Percentiles rank a stretch among this genome's conserved stretches.
Conservation (phyloP, 2,888 invertebrate species). For the Adelphocoris suturalis region DNA sequence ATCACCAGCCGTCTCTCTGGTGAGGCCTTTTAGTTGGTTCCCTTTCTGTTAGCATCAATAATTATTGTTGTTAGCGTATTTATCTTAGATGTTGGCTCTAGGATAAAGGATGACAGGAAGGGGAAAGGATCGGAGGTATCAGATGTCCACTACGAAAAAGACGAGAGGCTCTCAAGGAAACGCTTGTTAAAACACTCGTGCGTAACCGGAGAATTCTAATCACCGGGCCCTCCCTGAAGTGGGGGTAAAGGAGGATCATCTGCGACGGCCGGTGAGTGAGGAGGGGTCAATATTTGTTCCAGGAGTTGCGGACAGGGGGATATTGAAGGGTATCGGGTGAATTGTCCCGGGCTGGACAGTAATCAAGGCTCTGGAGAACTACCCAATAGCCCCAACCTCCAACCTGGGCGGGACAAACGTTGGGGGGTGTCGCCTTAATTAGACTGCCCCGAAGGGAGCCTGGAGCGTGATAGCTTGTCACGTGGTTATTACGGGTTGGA, state of each 20-base stretch:
- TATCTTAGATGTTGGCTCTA: neutral
- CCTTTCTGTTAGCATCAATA: too few species aligned
- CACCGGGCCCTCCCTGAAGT: conserved; percentile 6
- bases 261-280: neutral
- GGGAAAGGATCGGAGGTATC: neutral
- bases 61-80: neutral
- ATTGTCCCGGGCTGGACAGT: conserved; percentile 43
- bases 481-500: conserved; percentile 49
- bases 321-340: conserved; percentile 69
- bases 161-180: conserved; percentile 55
- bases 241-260: conserved; percentile 26
- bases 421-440: conserved; percentile 63
- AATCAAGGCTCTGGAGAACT: conserved; percentile 64
- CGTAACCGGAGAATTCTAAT: conserved; percentile 68
- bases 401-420: neutral
- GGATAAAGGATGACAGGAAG: neutral
- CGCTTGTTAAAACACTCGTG: conserved; percentile 55
- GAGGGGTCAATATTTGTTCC: conserved; percentile 65
- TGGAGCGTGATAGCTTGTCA: conserved; percentile 59
- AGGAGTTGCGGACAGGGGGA: conserved; percentile 22
- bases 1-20: too few species aligned
- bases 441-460: conserved; percentile 46
- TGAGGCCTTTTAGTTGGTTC: too few species aligned
- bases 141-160: conserved; percentile 1
- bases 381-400: conserved; percentile 20